Evolutionary conservation across 2,888 invertebrate genomes (phyloP).

Genomic region (Oligia strigilis): DNA sequence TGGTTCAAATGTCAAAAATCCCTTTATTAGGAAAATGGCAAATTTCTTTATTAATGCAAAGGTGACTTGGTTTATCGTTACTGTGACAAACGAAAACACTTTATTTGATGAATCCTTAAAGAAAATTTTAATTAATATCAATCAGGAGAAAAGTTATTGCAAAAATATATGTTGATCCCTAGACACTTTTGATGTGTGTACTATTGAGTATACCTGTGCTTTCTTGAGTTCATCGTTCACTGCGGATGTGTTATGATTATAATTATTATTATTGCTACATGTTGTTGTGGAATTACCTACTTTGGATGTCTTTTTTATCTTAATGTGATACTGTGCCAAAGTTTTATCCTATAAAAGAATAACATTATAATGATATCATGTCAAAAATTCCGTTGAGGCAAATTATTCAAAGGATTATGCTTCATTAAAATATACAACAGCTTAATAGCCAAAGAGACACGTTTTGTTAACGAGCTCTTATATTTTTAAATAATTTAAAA

Average conservation of each 20-base stretch:
- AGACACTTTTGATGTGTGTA: no score
- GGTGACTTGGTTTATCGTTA: no score
- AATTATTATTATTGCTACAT: constrained; percentile 19
- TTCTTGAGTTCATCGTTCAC: constrained; percentile 59
- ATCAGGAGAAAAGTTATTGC: no score
- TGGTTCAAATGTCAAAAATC: no score
- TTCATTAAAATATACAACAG: constrained; percentile 9
- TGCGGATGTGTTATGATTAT: constrained; percentile 58
- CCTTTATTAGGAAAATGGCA: no score
- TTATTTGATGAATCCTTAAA: no score
- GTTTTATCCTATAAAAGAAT: constrained; percentile 70
- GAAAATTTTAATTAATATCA: no score
- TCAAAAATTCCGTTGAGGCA: background rate
- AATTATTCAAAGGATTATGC: background rate
- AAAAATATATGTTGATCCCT: no score
- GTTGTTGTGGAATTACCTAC: constrained; percentile 21
- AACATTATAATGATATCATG: constrained; percentile 28
- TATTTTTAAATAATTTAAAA: background rate
- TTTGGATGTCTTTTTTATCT: constrained; percentile 4
- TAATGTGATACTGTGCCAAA: constrained; percentile 34
- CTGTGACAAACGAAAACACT: no score
- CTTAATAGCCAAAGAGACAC: background rate
- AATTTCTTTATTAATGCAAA: no score
- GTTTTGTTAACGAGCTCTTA: background rate
- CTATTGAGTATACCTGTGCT: constrained; percentile 68